A percentile compares a stretch with the other conserved stretches of the same genome.
phyloP scores from a whole-genome alignment of 1,140 invertebrate species.

The Drosophila pruinosa region DNA sequence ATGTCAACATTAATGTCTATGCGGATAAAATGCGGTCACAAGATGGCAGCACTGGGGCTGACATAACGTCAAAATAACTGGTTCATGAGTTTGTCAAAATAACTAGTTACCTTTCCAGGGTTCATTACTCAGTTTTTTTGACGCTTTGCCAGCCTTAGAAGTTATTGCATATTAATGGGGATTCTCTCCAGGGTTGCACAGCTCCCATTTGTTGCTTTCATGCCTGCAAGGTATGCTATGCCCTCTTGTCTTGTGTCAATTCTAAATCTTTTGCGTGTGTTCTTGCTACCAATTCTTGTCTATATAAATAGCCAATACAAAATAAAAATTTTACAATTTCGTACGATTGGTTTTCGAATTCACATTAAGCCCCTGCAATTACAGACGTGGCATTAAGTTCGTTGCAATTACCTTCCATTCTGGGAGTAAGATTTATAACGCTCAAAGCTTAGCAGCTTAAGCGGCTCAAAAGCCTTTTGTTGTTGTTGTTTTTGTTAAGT shows the following conservation, averaged over 20 bases:
- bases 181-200: background rate
- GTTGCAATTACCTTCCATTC: slow-evolving; percentile 64
- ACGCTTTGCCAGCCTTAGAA: background rate
- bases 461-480: background rate
- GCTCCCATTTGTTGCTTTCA: too few relatives aligned
- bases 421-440: slow-evolving; percentile 68
- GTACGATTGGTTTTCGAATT: slow-evolving; percentile 3
- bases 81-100: background rate
- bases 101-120: background rate
- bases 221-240: background rate
- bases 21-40: slow-evolving; percentile 53
- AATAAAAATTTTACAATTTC: background rate
- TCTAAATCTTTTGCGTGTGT: slow-evolving; percentile 11
- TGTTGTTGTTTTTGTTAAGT: background rate
- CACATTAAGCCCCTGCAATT: slow-evolving; percentile 72
- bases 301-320: background rate
- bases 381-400: slow-evolving; percentile 22
- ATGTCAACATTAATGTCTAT: slow-evolving; percentile 70
- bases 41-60: background rate
- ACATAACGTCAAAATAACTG: slow-evolving; percentile 15
- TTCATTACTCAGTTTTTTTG: background rate
- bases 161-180: background rate
- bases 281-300: background rate
- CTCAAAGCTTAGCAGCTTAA: background rate
- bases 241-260: background rate